phyloP scores from a whole-genome alignment of 2,888 invertebrate genomes.

The Smittia aterrima region DNA sequence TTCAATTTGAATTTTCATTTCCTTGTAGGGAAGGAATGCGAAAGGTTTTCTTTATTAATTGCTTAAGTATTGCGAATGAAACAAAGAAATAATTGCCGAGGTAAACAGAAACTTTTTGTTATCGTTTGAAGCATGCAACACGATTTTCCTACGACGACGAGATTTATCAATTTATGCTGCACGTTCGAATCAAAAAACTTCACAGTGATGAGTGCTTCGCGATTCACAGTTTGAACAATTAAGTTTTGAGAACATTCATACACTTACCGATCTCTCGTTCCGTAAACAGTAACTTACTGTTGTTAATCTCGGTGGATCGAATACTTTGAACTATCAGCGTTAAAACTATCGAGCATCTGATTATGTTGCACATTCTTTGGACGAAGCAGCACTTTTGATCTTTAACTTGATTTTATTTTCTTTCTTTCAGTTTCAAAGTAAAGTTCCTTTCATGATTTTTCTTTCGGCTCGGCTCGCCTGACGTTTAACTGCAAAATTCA shows the following conservation, averaged over 20 bases:
- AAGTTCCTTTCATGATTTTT: neutral
- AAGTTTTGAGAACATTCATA: neutral
- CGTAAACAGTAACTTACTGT: conserved; percentile 26
- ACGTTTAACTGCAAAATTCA: neutral
- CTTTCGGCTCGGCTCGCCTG: neutral
- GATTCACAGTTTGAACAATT: neutral
- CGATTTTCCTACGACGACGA: neutral
- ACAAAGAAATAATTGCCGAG: too few species aligned
- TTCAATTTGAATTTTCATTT: neutral
- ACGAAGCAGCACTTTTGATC: neutral
- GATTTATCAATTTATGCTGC: neutral
- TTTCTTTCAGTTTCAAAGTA: neutral
- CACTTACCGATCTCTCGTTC: conserved; percentile 38
- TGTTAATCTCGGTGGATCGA: conserved; percentile 2
- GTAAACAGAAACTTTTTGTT: neutral
- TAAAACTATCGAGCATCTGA: neutral
- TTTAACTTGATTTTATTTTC: neutral
- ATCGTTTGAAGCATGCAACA: neutral
- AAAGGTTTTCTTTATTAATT: neutral
- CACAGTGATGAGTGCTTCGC: neutral
- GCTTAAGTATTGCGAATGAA: too few species aligned
- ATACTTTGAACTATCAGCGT: neutral
- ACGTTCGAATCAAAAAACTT: neutral
- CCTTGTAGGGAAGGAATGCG: neutral
- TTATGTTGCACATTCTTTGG: conserved; percentile 17